A percentile compares a stretch with the other conserved stretches of the same genome.
Evolutionary conservation across 2,113 vertebrate genomes (phyloP).

Genomic region (Propithecus coquereli): DNA sequence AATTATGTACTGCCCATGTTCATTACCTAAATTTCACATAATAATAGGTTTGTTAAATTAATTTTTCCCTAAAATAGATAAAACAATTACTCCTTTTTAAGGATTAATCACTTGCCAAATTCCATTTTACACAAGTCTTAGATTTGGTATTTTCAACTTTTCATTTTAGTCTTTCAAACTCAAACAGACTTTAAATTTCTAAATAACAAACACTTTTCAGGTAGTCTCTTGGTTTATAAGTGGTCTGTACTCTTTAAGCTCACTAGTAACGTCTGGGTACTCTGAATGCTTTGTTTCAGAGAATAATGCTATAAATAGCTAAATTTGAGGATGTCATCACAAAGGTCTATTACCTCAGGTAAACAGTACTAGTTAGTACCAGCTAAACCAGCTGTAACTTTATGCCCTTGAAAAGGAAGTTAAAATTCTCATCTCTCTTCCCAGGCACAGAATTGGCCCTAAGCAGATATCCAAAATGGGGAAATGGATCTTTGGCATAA

Average conservation of each 20-base stretch:
- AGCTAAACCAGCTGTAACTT: neutral
- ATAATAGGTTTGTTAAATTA: conserved; percentile 72
- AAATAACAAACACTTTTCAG: neutral
- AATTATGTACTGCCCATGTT: conserved; percentile 72
- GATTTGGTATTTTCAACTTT: conserved; percentile 33
- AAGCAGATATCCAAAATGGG: neutral
- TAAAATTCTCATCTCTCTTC: neutral
- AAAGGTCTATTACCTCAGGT: neutral
- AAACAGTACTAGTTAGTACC: neutral
- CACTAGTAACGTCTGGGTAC: neutral
- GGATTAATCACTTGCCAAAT: conserved; percentile 64
- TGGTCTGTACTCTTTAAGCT: neutral
- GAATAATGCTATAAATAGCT: neutral
- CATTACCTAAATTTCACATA: conserved; percentile 73
- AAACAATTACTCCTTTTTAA: conserved; percentile 72
- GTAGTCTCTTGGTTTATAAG: neutral
- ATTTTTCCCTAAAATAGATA: conserved; percentile 74
- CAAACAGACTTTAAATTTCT: neutral
- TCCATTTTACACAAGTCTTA: conserved; percentile 59
- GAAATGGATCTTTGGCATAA: neutral
- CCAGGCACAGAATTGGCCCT: neutral
- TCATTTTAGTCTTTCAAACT: conserved; percentile 35
- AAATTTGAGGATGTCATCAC: neutral
- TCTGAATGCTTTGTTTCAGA: neutral
- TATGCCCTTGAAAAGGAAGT: neutral